Evolutionary conservation across 2,113 vertebrate genomes (phyloP), one percentile per base, ranked within the genome.

Genomic region (Cinclus cinclus): DNA sequence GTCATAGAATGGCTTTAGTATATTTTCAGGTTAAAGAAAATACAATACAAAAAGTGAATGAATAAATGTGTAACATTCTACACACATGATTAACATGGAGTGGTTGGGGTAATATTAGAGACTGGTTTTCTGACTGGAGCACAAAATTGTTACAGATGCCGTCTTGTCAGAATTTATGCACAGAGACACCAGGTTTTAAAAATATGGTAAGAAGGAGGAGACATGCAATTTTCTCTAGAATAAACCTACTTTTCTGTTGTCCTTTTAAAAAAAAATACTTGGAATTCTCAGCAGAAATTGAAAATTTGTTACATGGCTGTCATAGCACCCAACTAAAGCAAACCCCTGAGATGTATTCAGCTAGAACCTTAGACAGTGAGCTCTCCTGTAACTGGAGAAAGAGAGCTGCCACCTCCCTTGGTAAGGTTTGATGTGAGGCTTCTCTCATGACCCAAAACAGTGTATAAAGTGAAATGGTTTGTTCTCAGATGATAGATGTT

Each of bases 311-410:
- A 3, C 15, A 71, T 35, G 47, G 6, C 13, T 78, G 27, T 49
- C 33, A 13, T 25, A n/a, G 6, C 5, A 47, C 4, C 28, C 0
- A 0, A 21, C 25, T 35, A 24, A 75, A 19, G 33, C 33, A 74
- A 71, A 52, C 4, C 44, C 41, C 15, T 59, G 67, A 55, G 19
- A 19, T 24, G 4, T 23, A 11, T 63, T 83, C 58, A 47, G 10
- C 17, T 73, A 27, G 14, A 15, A 41, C 23, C 5, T 11, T 44
- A 23, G 10, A 20, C 39, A 35, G 4, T 23, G 39, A 83, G 9
- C 3, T 69, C 27, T 78, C 30, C 21, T 47, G 11, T 39, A 19
- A 19, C 37, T 82, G 24, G 8, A 39, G 33, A 47, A 62, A 35
- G 27, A 9, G 28, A 49, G 18, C 47, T 75, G 24, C n/a, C 11